Base-by-base conservation (phyloP, 1,140 invertebrate species). In the Nomia melanderi region DNA sequence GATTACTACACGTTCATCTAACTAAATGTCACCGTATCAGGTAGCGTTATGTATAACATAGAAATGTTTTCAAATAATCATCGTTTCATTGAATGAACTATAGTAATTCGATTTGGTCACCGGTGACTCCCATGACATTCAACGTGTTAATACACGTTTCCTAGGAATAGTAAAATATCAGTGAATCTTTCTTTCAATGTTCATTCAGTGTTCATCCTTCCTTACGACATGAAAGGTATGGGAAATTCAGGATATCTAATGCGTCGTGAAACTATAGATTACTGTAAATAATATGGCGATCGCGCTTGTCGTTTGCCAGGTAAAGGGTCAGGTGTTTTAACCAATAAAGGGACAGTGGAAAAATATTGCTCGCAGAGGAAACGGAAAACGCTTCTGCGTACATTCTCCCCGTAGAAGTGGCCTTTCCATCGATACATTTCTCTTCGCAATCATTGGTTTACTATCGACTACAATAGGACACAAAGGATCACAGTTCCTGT, bases 401-500 rank as follows among this genome's bases (percentile, higher is more conserved):
- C 56, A 29, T 23, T 29, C 14, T 57, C 17, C 56, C 29, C 56
- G 5, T 20, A 33, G 33, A 0, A 6, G 1, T 20, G 3, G 20
- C n/a, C 36, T 17, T 8, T 27, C 23, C 14, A 20, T 5, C 8
- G 36, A 9, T n/a, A 36, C 47, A 17, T 2, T 20, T 27, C 17
- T 63, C 2, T 31, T 50, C 57, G 23, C 14, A 11, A 39, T 54
- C 5, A 23, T 39, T 27, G 27, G 31, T 5, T 29, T 56, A 14
- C 2, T 17, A 9, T 57, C 9, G 25, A 41, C 23, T 59, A 60
- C 31, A 0, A 44, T 27, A 72, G n/a, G 44, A 73, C 20, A n/a
- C 25, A 4, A 27, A 64, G 23, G 63, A 80, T 81, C 78, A 80
- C 65, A 70, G 59, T 80, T 67, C 20, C 31, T 36, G 17, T 56